A percentile compares a stretch with the other conserved stretches of the same genome.
These are phyloP conservation scores for Silurus asotus DNA, from an alignment of 2,113 vertebrate species.

Conservation along the genomic window DNA sequence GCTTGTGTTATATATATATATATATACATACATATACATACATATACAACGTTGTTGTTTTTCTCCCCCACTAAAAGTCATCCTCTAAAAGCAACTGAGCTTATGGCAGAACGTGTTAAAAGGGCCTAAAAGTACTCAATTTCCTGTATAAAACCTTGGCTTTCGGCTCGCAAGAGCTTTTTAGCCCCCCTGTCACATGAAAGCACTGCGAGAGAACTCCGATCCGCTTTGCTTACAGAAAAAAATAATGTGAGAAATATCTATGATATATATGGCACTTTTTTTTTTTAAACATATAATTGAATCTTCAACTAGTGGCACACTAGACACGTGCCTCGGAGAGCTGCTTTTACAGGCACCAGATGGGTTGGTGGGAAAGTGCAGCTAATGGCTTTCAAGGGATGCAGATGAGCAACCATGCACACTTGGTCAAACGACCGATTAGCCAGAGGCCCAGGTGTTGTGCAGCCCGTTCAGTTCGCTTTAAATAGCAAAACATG, in stretches of 20 bases:
- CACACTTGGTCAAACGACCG: not conserved
- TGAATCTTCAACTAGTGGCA: not conserved
- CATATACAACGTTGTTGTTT: no score
- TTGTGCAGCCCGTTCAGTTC: not conserved
- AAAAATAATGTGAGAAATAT: not conserved
- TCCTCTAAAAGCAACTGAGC: not conserved
- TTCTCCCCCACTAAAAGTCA: no score
- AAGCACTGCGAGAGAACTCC: not conserved
- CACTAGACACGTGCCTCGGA: not conserved
- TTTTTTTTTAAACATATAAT: not conserved
- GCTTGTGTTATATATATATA: not conserved
- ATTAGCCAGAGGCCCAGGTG: not conserved
- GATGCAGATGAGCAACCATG: not conserved
- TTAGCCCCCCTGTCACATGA: not conserved
- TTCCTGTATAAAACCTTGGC: not conserved
- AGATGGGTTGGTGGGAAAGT: not conserved
- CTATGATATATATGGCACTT: not conserved
- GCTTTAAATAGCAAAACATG: not conserved
- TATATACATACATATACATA: no score
- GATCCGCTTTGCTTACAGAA: conserved; percentile 15
- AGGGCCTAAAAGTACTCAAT: not conserved
- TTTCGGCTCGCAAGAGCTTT: not conserved
- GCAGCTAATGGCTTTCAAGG: conserved; percentile 23
- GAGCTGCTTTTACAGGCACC: not conserved
- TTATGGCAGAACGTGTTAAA: not conserved